These are phyloP conservation scores for Enhydra lutris DNA, from an alignment of 2,113 vertebrate species.

Conservation along the genomic window DNA sequence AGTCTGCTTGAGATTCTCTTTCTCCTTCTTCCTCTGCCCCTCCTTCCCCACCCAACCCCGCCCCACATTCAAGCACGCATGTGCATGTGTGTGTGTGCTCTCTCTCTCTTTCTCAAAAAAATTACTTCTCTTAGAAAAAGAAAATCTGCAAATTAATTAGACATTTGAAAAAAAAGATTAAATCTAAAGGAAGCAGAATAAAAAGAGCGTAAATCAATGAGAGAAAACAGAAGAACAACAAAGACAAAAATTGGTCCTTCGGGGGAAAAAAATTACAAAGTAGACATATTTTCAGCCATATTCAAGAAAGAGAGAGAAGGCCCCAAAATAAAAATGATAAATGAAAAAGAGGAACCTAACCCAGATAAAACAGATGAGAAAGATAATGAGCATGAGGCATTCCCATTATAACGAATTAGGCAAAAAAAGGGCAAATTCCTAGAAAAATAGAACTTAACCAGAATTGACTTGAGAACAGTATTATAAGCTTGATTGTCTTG, in stretches of 20 bases:
- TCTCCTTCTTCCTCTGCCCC: neutral
- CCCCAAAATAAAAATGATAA: neutral
- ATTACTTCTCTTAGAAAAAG: neutral
- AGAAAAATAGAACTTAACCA: neutral
- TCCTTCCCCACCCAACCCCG: no score
- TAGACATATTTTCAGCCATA: neutral
- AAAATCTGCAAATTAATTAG: neutral
- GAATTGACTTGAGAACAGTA: neutral
- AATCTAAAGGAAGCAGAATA: neutral
- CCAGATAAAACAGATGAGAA: neutral
- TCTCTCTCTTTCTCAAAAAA: no score
- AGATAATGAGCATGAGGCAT: neutral
- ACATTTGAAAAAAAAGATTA: neutral
- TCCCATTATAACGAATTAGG: neutral
- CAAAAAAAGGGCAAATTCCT: neutral
- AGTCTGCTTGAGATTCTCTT: neutral
- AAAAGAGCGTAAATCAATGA: neutral
- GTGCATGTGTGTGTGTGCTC: no score
- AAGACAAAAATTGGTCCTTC: neutral
- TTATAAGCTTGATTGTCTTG: neutral
- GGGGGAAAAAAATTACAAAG: neutral
- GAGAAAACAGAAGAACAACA: neutral
- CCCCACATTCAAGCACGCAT: no score
- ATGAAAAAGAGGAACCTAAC: neutral
- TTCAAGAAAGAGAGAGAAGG: neutral